phyloP scores from a whole-genome alignment of 2,113 vertebrate species.

The Oryzias woworae region DNA sequence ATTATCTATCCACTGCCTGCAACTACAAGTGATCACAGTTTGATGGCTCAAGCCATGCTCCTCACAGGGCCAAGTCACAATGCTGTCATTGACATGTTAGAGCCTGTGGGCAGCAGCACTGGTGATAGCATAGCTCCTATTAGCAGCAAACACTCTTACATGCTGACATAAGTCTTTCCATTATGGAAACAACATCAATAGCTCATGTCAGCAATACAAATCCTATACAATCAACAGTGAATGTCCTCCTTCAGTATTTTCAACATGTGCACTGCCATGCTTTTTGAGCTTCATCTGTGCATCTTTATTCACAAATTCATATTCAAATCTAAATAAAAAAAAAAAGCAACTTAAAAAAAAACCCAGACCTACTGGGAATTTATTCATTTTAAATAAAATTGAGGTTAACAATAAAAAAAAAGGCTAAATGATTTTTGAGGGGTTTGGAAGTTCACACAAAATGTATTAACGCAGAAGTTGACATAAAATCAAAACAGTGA shows the following conservation, averaged over 20 bases:
- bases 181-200: constrained; percentile 38
- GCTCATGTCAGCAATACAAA: constrained; percentile 41
- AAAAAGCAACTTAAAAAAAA: background rate
- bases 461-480: too few relatives aligned
- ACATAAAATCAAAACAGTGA: too few relatives aligned
- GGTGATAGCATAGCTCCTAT: constrained; percentile 56
- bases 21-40: constrained; percentile 70
- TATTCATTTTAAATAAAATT: background rate
- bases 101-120: constrained; percentile 19
- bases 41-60: constrained; percentile 64
- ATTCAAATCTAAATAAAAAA: background rate
- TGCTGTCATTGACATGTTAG: constrained; percentile 55
- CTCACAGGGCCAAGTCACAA: constrained; percentile 62
- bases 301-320: background rate
- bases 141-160: constrained; percentile 48
- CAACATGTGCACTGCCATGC: constrained; percentile 7
- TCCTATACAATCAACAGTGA: constrained; percentile 3
- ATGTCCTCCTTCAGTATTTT: background rate
- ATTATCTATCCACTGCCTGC: constrained; percentile 61
- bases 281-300: background rate
- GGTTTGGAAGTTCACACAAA: too few relatives aligned
- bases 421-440: too few relatives aligned
- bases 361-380: background rate
- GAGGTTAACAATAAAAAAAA: background rate
- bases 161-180: constrained; percentile 52